Evolutionary conservation across 1,140 invertebrate genomes (phyloP).

Genomic region (Papilio polytes): DNA sequence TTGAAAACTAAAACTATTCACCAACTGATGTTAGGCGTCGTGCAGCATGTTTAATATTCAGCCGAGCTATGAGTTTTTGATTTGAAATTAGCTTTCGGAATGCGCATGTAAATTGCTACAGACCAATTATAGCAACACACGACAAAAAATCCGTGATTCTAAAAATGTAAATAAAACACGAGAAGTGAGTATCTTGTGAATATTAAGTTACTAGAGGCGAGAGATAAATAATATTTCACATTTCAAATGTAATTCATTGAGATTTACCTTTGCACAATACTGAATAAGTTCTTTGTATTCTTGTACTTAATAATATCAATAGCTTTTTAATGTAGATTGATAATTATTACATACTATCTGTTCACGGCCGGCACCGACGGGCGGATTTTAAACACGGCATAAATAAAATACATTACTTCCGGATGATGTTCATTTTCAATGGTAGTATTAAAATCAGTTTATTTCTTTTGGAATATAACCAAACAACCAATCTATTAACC

Average conservation of each 20-base stretch:
- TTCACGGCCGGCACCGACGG: not conserved
- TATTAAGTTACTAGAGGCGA: not conserved
- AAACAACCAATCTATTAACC: not conserved
- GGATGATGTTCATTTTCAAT: not conserved
- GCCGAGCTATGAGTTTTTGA: slow-evolving; percentile 20
- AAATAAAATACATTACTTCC: slow-evolving; percentile 1
- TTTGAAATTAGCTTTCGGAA: slow-evolving; percentile 29
- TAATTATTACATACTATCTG: not conserved
- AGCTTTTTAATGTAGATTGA: not conserved
- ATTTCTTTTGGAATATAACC: not conserved
- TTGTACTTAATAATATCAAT: not conserved
- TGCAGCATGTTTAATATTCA: slow-evolving; percentile 22
- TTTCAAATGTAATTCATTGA: not conserved
- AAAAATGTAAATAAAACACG: not conserved
- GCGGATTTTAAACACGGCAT: not conserved
- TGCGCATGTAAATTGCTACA: slow-evolving; percentile 17
- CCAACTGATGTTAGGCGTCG: slow-evolving; percentile 9
- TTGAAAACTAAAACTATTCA: slow-evolving; percentile 25
- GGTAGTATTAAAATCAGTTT: not conserved
- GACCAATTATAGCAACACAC: not conserved
- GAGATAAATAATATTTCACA: too few relatives aligned
- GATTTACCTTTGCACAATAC: not conserved
- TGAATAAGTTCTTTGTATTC: not conserved
- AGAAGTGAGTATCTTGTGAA: not conserved
- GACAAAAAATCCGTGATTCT: not conserved